These are phyloP conservation scores for Ceyx cyanopectus DNA, from an alignment of 2,113 vertebrate genomes.

Conservation along the genomic window DNA sequence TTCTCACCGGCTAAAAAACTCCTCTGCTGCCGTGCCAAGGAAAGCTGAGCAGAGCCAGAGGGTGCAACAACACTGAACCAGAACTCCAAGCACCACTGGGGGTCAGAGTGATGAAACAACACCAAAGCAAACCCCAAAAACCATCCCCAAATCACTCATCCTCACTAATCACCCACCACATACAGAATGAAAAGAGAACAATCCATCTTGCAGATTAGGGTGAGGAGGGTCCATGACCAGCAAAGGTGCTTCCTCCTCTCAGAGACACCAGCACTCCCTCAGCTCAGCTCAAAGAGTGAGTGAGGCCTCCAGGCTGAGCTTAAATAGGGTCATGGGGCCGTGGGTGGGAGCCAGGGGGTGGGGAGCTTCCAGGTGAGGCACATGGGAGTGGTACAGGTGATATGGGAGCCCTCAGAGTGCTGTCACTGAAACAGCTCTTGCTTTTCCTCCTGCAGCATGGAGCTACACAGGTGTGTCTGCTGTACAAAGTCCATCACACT, in stretches of 20 bases:
- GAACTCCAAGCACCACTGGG: fast-evolving
- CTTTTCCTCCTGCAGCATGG: not conserved
- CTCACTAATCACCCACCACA: fast-evolving
- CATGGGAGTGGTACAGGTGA: not conserved
- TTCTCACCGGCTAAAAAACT: too few relatives aligned
- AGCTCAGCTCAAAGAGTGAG: fast-evolving
- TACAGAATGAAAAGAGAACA: fast-evolving
- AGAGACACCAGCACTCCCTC: fast-evolving
- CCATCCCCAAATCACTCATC: fast-evolving
- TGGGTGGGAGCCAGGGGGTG: not conserved
- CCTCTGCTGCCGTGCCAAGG: too few relatives aligned
- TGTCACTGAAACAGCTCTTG: not conserved
- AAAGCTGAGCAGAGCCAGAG: not conserved
- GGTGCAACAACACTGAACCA: fast-evolving
- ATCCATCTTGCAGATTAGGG: fast-evolving
- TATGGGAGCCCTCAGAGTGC: not conserved
- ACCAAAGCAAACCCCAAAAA: fast-evolving
- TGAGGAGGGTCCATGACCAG: fast-evolving
- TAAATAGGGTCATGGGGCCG: not conserved
- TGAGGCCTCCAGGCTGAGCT: fast-evolving
- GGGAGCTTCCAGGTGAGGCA: not conserved
- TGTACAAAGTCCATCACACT: fast-evolving
- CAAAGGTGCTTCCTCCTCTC: fast-evolving
- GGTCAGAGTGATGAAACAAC: fast-evolving
- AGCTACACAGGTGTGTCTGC: fast-evolving